These are phyloP conservation scores for Drosophila navojoa DNA, from an alignment of 1,140 invertebrate genomes.

Conservation along the genomic window DNA sequence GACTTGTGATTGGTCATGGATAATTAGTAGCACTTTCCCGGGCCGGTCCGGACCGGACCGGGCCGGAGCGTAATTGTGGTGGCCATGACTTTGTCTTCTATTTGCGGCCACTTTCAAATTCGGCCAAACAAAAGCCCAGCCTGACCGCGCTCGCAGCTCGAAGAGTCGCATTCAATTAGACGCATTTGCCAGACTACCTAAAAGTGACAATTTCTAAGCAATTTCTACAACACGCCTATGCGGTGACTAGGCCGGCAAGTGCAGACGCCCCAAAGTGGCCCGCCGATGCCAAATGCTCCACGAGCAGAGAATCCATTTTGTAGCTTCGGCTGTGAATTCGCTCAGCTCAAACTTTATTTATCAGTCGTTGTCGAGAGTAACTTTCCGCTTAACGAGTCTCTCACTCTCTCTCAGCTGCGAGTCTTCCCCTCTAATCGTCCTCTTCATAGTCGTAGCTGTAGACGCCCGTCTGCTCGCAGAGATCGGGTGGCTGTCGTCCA, in stretches of 20 bases:
- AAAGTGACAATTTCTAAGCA: neutral
- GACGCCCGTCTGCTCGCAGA: neutral
- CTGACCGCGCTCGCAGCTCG: neutral
- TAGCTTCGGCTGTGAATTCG: too few relatives aligned
- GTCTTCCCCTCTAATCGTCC: too few relatives aligned
- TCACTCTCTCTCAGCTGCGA: too few relatives aligned
- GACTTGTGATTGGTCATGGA: slow-evolving; percentile 38
- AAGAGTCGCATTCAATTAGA: neutral
- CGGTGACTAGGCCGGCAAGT: neutral
- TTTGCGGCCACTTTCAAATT: slow-evolving; percentile 42
- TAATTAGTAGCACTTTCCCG: slow-evolving; percentile 55
- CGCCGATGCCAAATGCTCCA: too few relatives aligned
- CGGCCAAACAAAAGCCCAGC: slow-evolving; percentile 21
- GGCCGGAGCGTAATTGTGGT: slow-evolving; percentile 39
- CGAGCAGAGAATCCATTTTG: too few relatives aligned
- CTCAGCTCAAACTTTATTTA: too few relatives aligned
- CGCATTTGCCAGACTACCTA: neutral
- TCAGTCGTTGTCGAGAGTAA: too few relatives aligned
- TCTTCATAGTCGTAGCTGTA: too few relatives aligned
- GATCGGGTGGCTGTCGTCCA: neutral
- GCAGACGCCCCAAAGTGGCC: too few relatives aligned
- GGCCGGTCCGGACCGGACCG: slow-evolving; percentile 6
- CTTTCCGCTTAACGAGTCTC: too few relatives aligned
- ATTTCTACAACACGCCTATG: neutral
- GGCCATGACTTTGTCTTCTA: slow-evolving; percentile 50